Evolutionary conservation across 2,113 vertebrate species (phyloP).

Genomic region (Chamaetylas fuelleborni): DNA sequence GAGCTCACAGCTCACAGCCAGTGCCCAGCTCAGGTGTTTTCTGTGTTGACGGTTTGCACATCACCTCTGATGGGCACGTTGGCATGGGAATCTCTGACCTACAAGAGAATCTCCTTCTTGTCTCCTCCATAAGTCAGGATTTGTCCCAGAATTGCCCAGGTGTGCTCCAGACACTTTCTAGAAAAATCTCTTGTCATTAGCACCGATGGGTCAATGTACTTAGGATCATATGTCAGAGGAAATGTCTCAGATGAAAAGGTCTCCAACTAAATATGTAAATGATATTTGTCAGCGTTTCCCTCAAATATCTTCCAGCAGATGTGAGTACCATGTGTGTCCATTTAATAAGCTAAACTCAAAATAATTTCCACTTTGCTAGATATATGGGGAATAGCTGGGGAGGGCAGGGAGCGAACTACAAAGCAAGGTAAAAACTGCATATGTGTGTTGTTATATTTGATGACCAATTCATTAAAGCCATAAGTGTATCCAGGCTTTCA

Average conservation of each 20-base stretch:
- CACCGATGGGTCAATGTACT: background rate
- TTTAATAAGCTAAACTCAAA: constrained; percentile 51
- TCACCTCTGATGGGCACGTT: background rate
- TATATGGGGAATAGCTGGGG: constrained; percentile 16
- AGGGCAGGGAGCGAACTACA: background rate
- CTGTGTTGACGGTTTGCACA: background rate
- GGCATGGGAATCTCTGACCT: background rate
- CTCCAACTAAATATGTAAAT: constrained; percentile 34
- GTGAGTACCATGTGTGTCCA: constrained; percentile 31
- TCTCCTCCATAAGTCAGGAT: background rate
- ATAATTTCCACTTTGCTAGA: constrained; percentile 51
- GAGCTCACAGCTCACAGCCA: background rate
- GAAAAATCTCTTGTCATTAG: background rate
- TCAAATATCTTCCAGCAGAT: constrained; percentile 52
- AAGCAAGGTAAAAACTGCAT: constrained; percentile 66
- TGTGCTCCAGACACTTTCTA: background rate
- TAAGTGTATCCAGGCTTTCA: constrained; percentile 62
- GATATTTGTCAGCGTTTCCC: constrained; percentile 4
- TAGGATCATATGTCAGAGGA: background rate
- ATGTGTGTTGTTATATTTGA: constrained; percentile 56
- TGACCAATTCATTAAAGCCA: constrained; percentile 54
- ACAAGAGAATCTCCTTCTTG: background rate
- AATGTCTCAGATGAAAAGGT: constrained; percentile 20
- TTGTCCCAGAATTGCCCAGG: background rate
- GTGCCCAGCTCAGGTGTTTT: background rate